A percentile compares a stretch with the other conserved stretches of the same genome.
These are phyloP conservation scores for Tursiops truncatus DNA, from an alignment of 2,113 vertebrate species.

Conservation along the genomic window DNA sequence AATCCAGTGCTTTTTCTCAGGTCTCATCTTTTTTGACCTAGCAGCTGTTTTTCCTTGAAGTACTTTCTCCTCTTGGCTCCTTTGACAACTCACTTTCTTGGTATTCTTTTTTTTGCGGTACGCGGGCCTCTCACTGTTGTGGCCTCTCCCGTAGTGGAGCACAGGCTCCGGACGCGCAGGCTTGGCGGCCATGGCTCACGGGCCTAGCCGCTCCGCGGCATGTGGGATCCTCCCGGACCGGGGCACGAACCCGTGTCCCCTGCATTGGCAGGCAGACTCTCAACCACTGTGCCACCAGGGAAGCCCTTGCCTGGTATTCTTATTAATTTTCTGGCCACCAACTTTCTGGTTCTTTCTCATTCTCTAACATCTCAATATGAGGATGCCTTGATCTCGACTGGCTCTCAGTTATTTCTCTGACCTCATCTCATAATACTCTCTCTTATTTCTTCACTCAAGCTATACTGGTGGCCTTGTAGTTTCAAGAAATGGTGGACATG, in stretches of 20 bases:
- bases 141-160: too few relatives aligned
- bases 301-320: not conserved
- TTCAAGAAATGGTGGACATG: not conserved
- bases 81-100: not conserved
- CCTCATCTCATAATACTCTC: not conserved
- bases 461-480: not conserved
- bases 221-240: too few relatives aligned
- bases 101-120: too few relatives aligned
- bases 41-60: not conserved
- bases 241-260: too few relatives aligned
- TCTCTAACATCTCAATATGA: not conserved
- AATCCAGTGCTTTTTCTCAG: not conserved
- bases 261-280: too few relatives aligned
- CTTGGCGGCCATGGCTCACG: accelerated
- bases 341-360: not conserved
- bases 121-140: too few relatives aligned
- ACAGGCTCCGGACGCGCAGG: too few relatives aligned
- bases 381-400: not conserved
- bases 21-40: not conserved
- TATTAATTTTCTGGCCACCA: not conserved
- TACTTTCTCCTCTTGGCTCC: not conserved
- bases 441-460: not conserved
- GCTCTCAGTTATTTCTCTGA: not conserved
- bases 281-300: too few relatives aligned
- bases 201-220: accelerated